A percentile compares a stretch with the other conserved stretches of the same genome.
These are phyloP conservation scores for Sebastes wilsoni DNA, from an alignment of 2,797 vertebrate species.

Conservation along the genomic window DNA sequence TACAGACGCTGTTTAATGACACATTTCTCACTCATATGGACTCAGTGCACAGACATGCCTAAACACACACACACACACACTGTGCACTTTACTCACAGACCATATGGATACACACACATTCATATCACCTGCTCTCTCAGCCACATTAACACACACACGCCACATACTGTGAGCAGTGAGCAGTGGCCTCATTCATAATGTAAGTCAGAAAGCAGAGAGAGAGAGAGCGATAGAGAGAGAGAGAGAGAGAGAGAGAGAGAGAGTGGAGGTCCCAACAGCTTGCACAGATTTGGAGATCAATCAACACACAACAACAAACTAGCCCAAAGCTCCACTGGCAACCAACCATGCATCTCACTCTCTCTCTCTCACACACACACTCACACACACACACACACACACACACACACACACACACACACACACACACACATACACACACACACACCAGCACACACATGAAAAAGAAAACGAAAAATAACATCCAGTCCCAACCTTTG, in stretches of 20 bases:
- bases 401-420: neutral
- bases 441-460: neutral
- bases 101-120: neutral
- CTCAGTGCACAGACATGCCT: neutral
- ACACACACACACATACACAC: neutral
- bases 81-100: neutral
- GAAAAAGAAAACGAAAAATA: neutral
- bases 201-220: slow-evolving; percentile 12
- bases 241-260: neutral
- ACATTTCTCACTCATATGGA: neutral
- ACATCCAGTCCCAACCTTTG: neutral
- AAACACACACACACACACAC: neutral
- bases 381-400: neutral
- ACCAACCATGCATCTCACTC: neutral
- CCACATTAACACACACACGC: neutral
- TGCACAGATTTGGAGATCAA: slow-evolving; percentile 48
- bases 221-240: neutral
- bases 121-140: neutral
- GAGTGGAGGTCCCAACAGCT: slow-evolving; percentile 35
- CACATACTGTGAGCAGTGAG: slow-evolving; percentile 33
- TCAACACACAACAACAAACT: slow-evolving; percentile 35
- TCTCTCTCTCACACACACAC: neutral
- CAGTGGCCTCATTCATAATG: slow-evolving; percentile 56
- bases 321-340: slow-evolving; percentile 15
- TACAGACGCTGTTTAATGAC: neutral